Conservation (phyloP, 2,888 invertebrate species). For the Stenoptilia bipunctidactyla region DNA sequence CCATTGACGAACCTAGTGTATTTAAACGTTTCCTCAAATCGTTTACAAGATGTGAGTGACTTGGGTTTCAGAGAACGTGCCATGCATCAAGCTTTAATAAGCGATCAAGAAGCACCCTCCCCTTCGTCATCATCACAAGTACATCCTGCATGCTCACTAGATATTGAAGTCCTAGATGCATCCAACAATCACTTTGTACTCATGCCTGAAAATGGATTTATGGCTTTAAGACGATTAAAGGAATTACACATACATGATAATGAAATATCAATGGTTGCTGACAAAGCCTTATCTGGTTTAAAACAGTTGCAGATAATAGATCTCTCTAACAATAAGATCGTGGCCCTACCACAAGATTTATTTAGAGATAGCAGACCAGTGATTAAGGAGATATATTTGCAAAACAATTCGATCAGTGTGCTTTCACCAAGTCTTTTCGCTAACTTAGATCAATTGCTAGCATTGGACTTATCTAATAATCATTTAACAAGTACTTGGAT, state of each 20-base stretch:
- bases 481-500: slow-evolving; percentile 90
- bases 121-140: slow-evolving; percentile 50
- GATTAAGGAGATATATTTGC: slow-evolving; percentile 89
- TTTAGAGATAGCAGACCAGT: slow-evolving; percentile 84
- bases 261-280: slow-evolving; percentile 89
- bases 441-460: slow-evolving; percentile 85
- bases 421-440: slow-evolving; percentile 88
- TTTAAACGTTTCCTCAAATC: slow-evolving; percentile 89
- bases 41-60: slow-evolving; percentile 89
- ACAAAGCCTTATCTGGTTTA: slow-evolving; percentile 84
- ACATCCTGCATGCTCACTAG: slow-evolving; percentile 77
- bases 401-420: slow-evolving; percentile 91
- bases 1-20: slow-evolving; percentile 82
- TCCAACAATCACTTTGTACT: slow-evolving; percentile 88
- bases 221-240: slow-evolving; percentile 81
- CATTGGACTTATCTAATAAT: slow-evolving; percentile 88
- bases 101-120: slow-evolving; percentile 66
- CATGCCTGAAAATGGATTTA: slow-evolving; percentile 86
- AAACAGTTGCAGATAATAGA: slow-evolving; percentile 88
- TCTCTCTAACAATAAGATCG: slow-evolving; percentile 91
- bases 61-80: slow-evolving; percentile 85
- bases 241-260: slow-evolving; percentile 89
- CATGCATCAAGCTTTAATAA: slow-evolving; percentile 75
- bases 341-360: slow-evolving; percentile 86
- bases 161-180: slow-evolving; percentile 85